phyloP scores from a whole-genome alignment of 1,140 invertebrate species.

The Drosophila pectinifera region DNA sequence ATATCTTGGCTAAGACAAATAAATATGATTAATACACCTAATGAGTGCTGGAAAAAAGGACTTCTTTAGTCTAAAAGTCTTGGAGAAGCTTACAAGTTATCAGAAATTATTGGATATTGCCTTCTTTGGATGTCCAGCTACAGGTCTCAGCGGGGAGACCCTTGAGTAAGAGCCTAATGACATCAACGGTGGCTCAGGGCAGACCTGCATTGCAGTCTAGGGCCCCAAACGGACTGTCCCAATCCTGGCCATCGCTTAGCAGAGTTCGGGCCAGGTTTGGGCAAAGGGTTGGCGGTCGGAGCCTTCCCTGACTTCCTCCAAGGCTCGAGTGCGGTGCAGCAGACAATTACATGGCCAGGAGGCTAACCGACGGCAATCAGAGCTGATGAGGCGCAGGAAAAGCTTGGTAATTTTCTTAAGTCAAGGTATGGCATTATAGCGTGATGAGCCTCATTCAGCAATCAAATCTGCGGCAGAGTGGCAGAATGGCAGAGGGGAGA shows the following conservation, averaged over 20 bases:
- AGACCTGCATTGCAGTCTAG: conserved; percentile 26
- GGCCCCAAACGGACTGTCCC: conserved; percentile 16
- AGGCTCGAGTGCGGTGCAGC: conserved; percentile 29
- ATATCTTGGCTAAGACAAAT: too few species aligned
- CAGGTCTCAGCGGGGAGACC: background rate
- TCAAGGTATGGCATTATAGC: conserved; percentile 67
- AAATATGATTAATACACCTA: too few species aligned
- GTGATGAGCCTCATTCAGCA: conserved; percentile 78
- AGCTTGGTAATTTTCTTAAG: conserved; percentile 64
- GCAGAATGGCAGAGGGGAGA: too few species aligned
- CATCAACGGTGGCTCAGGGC: conserved; percentile 1
- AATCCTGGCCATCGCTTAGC: conserved; percentile 15
- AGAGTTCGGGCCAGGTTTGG: conserved; percentile 4
- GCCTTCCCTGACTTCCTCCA: conserved; percentile 1
- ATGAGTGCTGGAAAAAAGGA: too few species aligned
- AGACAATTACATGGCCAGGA: conserved; percentile 67
- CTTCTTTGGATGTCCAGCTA: background rate
- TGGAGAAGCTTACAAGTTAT: too few species aligned
- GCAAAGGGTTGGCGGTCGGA: background rate
- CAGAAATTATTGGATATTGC: background rate
- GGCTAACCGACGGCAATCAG: conserved; percentile 48
- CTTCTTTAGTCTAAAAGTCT: too few species aligned
- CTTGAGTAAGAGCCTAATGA: conserved; percentile 10
- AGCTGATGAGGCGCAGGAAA: conserved; percentile 52
- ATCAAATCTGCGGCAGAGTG: conserved; percentile 43